phyloP scores from a whole-genome alignment of 2,113 vertebrate species.

The Alouatta palliata region DNA sequence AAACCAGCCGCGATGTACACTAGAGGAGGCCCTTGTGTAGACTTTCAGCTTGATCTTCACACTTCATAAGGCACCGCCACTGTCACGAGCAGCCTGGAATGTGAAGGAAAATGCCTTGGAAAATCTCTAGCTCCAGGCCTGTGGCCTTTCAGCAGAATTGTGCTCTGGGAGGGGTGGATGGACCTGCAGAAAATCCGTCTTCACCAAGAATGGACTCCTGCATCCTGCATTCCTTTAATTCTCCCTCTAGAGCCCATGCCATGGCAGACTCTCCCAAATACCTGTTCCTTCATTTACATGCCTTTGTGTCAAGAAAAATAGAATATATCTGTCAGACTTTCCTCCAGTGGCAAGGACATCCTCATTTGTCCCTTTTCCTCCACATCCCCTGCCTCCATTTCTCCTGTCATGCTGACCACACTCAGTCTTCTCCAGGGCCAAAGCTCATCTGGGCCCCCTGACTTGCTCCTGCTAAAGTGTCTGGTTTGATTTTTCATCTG shows the following conservation, averaged over 20 bases:
- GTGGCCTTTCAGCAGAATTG: not conserved
- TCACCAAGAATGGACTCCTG: not conserved
- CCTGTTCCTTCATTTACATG: not conserved
- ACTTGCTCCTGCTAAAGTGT: not conserved
- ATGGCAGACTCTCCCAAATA: accelerated
- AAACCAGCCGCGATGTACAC: not conserved
- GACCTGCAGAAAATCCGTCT: not conserved
- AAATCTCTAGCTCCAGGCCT: not conserved
- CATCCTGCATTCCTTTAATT: not conserved
- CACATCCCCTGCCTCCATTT: not conserved
- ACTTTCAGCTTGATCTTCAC: not conserved
- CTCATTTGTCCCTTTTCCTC: not conserved
- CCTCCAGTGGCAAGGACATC: not conserved
- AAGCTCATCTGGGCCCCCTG: not conserved
- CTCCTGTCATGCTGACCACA: not conserved
- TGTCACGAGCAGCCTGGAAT: not conserved
- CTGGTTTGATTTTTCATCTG: not conserved
- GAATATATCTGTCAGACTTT: not conserved
- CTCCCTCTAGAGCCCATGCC: too few relatives aligned
- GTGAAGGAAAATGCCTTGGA: not conserved
- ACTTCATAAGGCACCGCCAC: accelerated
- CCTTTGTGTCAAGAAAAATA: not conserved
- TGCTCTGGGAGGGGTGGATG: not conserved
- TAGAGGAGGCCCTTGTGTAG: not conserved
- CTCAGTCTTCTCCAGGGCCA: not conserved